A percentile compares a stretch with the other conserved stretches of the same genome.
Conservation (phyloP, 2,888 invertebrate genomes). For the Aphidius colemani region DNA sequence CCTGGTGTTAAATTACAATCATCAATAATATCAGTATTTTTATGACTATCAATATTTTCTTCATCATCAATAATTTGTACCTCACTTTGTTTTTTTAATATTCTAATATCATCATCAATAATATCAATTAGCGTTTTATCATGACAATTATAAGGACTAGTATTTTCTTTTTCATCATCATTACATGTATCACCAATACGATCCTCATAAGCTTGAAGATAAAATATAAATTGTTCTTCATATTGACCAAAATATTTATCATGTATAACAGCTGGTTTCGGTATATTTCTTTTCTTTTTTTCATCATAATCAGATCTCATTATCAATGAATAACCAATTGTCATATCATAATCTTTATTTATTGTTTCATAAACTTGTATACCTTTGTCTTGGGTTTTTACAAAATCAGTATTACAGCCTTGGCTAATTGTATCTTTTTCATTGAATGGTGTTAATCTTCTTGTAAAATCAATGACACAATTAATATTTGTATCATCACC, state of each 20-base stretch:
- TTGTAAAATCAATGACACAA: constrained; percentile 28
- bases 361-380: constrained; percentile 45
- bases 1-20: background rate
- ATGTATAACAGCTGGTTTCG: constrained; percentile 31
- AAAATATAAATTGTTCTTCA: constrained; percentile 50
- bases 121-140: constrained; percentile 46
- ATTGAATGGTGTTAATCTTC: constrained; percentile 34
- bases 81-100: too few relatives aligned
- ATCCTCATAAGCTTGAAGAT: constrained; percentile 49
- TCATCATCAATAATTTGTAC: background rate
- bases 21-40: constrained; percentile 30
- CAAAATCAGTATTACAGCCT: constrained; percentile 33
- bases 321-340: constrained; percentile 48
- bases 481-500: constrained; percentile 30
- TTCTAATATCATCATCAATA: constrained; percentile 42
- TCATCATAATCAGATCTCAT: constrained; percentile 39
- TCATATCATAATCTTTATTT: constrained; percentile 49
- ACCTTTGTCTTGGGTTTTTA: constrained; percentile 37
- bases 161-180: constrained; percentile 36
- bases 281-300: constrained; percentile 32
- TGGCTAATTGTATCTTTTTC: constrained; percentile 42
- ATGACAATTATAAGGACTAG: constrained; percentile 34
- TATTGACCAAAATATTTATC: constrained; percentile 46
- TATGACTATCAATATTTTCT: constrained; percentile 13
- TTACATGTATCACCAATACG: constrained; percentile 37